phyloP scores from a whole-genome alignment of 2,797 vertebrate species.

The Cirrhinus molitorella region DNA sequence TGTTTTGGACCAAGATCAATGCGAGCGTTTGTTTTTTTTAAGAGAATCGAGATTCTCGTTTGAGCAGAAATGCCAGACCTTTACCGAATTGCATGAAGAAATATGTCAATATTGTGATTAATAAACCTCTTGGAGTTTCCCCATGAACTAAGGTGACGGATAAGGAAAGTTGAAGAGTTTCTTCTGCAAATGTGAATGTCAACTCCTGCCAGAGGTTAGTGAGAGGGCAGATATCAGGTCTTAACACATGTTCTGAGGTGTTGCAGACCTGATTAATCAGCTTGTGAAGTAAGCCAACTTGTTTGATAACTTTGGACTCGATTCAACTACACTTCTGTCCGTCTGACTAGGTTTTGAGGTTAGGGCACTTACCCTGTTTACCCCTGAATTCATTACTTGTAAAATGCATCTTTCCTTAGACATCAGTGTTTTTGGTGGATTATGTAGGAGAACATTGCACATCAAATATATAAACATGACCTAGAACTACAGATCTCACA shows the following conservation, averaged over 20 bases:
- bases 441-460: constrained; percentile 11
- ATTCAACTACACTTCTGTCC: neutral
- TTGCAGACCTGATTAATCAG: constrained; percentile 16
- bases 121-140: constrained; percentile 61
- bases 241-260: constrained; percentile 6
- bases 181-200: constrained; percentile 18
- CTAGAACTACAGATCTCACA: constrained; percentile 67
- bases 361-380: neutral
- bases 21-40: constrained; percentile 64
- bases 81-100: constrained; percentile 59
- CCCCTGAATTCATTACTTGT: too few relatives aligned
- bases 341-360: neutral
- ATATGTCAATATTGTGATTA: constrained; percentile 67
- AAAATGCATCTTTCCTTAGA: neutral
- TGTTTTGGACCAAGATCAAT: constrained; percentile 50
- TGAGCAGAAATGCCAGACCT: constrained; percentile 55
- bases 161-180: constrained; percentile 60
- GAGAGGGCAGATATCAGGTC: constrained; percentile 20
- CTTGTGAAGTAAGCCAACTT: neutral
- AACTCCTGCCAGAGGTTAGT: constrained; percentile 16
- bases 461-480: constrained; percentile 1
- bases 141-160: constrained; percentile 45
- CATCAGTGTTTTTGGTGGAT: neutral
- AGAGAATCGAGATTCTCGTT: constrained; percentile 57
- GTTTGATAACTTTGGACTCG: neutral